Conservation (phyloP, 1,140 invertebrate genomes). For the Acromyrmex charruanus region DNA sequence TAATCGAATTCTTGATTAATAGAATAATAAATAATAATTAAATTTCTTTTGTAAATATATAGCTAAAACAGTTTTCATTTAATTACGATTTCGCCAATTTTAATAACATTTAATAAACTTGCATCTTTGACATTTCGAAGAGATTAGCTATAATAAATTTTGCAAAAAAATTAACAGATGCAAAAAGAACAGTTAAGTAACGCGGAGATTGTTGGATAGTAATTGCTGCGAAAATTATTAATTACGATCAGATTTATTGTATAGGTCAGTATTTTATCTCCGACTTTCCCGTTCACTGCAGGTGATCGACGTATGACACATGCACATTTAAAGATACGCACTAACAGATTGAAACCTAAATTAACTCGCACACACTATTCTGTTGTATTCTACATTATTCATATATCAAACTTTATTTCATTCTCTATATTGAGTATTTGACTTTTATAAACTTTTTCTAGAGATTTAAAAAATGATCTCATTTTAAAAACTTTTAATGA, state of each 20-base stretch:
- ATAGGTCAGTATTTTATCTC: slow-evolving; percentile 6
- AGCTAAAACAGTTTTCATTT: not conserved
- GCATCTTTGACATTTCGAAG: too few relatives aligned
- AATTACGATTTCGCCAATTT: not conserved
- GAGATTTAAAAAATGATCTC: not conserved
- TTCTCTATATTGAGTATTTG: not conserved
- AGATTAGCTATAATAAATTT: not conserved
- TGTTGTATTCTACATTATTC: slow-evolving; percentile 5
- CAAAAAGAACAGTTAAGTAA: not conserved
- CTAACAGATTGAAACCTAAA: not conserved
- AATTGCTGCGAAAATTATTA: slow-evolving; percentile 29
- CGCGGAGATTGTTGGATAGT: not conserved
- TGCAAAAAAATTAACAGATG: not conserved
- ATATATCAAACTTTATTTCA: not conserved
- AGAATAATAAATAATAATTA: slow-evolving; percentile 9
- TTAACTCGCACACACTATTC: not conserved
- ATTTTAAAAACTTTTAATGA: not conserved
- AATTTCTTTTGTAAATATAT: not conserved
- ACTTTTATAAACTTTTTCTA: not conserved
- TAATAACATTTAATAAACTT: not conserved
- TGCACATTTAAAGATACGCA: not conserved
- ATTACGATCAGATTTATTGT: slow-evolving; percentile 31
- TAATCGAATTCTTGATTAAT: not conserved
- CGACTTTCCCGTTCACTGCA: not conserved
- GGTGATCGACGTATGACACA: not conserved